These are phyloP conservation scores for Aplodontia rufa DNA, from an alignment of 2,113 vertebrate species.

Conservation along the genomic window DNA sequence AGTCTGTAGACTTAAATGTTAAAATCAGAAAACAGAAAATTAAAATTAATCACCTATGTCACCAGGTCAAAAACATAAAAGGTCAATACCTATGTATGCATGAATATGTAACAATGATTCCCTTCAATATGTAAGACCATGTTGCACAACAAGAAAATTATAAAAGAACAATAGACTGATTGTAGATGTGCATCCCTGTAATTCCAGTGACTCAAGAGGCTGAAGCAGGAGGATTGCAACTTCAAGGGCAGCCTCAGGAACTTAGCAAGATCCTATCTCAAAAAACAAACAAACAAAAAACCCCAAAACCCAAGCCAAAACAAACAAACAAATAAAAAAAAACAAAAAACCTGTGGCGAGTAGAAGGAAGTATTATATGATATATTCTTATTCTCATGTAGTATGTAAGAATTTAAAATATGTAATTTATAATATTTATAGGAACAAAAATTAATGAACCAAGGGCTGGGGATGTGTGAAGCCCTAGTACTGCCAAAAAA, in stretches of 20 bases:
- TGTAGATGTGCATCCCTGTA: too few species aligned
- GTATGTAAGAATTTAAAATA: background rate
- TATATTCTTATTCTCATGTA: background rate
- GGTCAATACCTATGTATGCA: too few species aligned
- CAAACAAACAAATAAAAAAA: background rate
- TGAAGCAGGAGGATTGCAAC: too few species aligned
- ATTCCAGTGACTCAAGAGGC: too few species aligned
- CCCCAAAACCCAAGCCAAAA: too few species aligned
- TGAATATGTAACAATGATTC: too few species aligned
- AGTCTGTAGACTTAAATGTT: background rate
- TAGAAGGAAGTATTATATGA: background rate
- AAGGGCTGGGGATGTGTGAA: background rate
- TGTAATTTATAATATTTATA: background rate
- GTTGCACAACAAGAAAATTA: too few species aligned
- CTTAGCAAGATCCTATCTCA: too few species aligned
- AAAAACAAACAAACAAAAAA: too few species aligned
- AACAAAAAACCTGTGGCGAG: background rate
- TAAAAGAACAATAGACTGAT: background rate
- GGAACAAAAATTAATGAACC: slow-evolving; percentile 28
- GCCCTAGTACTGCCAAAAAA: too few species aligned
- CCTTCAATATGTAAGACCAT: too few species aligned
- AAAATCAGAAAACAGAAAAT: background rate
- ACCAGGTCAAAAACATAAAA: background rate
- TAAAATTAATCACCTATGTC: background rate
- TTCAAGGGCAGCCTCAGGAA: too few species aligned